A percentile compares a stretch with the other conserved stretches of the same genome.
phyloP scores from a whole-genome alignment of 2,797 vertebrate species.

The Apogon hyalosoma region DNA sequence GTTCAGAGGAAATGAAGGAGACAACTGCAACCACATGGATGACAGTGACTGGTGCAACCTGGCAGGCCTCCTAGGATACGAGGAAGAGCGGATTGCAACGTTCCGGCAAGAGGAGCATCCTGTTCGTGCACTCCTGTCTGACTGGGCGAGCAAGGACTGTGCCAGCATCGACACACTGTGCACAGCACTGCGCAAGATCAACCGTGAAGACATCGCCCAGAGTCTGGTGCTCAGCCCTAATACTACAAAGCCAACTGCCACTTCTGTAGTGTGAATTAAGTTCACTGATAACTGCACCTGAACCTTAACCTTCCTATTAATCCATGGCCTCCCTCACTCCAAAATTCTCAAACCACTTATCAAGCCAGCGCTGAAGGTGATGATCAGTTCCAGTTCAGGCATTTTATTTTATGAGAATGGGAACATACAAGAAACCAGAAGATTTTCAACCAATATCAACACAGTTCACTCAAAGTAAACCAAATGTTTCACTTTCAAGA shows the following conservation, averaged over 20 bases:
- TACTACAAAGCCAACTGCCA: conserved; percentile 89
- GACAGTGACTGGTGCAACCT: conserved; percentile 93
- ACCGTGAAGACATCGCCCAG: conserved; percentile 93
- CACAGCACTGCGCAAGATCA: conserved; percentile 90
- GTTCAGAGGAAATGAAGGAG: conserved; percentile 72
- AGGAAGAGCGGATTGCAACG: conserved; percentile 90
- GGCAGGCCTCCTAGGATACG: conserved; percentile 93
- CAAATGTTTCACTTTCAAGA: conserved; percentile 10
- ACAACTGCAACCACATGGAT: conserved; percentile 76
- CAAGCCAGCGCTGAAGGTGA: conserved; percentile 45
- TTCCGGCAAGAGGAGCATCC: conserved; percentile 92
- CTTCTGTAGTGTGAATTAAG: conserved; percentile 87
- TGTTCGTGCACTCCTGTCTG: conserved; percentile 88
- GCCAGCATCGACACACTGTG: conserved; percentile 91
- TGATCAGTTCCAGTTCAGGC: conserved; percentile 25
- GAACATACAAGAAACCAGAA: conserved; percentile 24
- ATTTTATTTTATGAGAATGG: conserved; percentile 9
- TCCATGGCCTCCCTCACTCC: conserved; percentile 19
- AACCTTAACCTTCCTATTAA: conserved; percentile 40
- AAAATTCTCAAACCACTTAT: conserved; percentile 28
- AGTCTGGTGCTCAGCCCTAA: conserved; percentile 81
- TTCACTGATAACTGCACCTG: conserved; percentile 11
- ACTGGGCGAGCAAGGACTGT: conserved; percentile 92
- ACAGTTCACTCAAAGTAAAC: background rate
- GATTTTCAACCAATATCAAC: conserved; percentile 3